Evolutionary conservation across 2,888 invertebrate species (phyloP).

Genomic region (Gymnosoma rotundatum): DNA sequence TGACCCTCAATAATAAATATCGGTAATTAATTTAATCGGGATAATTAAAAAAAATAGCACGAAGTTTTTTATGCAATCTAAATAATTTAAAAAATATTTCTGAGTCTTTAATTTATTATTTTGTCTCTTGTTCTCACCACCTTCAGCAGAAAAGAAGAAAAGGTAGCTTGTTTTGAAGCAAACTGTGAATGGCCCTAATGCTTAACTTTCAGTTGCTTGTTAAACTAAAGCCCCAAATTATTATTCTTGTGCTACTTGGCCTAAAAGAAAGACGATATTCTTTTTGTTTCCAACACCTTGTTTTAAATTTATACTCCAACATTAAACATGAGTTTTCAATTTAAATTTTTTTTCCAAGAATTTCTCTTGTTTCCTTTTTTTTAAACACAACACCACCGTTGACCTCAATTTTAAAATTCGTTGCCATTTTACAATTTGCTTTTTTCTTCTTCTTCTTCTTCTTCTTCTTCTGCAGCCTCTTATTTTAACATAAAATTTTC

Average conservation of each 20-base stretch:
- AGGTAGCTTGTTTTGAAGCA: not conserved
- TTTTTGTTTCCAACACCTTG: not conserved
- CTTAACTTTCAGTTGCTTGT: not conserved
- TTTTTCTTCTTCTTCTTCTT: not conserved
- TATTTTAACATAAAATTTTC: constrained; percentile 5
- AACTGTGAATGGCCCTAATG: constrained; percentile 13
- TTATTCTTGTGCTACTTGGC: constrained; percentile 2
- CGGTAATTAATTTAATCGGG: too few relatives aligned
- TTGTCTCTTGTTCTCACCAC: too few relatives aligned
- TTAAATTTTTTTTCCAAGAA: not conserved
- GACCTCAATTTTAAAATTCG: constrained; percentile 51
- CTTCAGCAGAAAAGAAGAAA: too few relatives aligned
- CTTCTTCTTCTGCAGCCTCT: not conserved
- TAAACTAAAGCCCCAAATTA: constrained; percentile 12
- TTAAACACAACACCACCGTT: constrained; percentile 13
- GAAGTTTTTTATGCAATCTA: too few relatives aligned
- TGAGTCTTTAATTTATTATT: too few relatives aligned
- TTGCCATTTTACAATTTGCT: constrained; percentile 1
- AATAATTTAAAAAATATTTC: too few relatives aligned
- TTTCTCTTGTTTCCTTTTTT: not conserved
- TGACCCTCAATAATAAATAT: too few relatives aligned
- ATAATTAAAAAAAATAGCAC: too few relatives aligned
- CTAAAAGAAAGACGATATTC: not conserved
- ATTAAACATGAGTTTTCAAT: constrained; percentile 46
- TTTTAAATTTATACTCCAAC: not conserved